Evolutionary conservation across 2,888 invertebrate species (phyloP).

Genomic region (Pelosia muscerda): DNA sequence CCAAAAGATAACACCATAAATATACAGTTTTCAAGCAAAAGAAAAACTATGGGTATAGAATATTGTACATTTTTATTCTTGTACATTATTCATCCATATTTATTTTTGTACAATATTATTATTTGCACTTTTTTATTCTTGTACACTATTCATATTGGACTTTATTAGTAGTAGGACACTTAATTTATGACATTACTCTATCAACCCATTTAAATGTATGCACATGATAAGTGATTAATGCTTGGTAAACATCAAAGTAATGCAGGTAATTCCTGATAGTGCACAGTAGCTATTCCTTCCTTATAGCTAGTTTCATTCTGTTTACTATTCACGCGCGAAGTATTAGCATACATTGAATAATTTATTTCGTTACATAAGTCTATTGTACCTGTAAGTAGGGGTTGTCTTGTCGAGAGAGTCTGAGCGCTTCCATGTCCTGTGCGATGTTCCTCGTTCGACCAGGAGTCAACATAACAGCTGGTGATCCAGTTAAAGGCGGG

Average conservation of each 20-base stretch:
- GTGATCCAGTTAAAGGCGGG: conserved; percentile 71
- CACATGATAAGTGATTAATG: neutral
- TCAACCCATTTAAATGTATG: neutral
- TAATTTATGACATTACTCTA: neutral
- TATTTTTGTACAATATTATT: no score
- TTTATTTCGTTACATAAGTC: conserved; percentile 40
- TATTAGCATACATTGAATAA: conserved; percentile 37
- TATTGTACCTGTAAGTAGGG: conserved; percentile 91
- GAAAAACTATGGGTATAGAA: no score
- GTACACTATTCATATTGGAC: no score
- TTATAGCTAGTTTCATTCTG: conserved; percentile 18
- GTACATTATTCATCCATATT: no score
- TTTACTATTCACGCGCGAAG: conserved; percentile 37
- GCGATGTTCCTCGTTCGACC: conserved; percentile 92
- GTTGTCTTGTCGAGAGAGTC: conserved; percentile 94
- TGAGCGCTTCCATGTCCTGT: conserved; percentile 94
- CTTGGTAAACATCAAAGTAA: conserved; percentile 3
- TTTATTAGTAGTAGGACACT: neutral
- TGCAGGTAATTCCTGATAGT: neutral
- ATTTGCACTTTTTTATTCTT: no score
- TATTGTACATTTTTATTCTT: no score
- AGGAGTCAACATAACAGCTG: conserved; percentile 90
- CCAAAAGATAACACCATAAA: no score
- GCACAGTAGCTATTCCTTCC: conserved; percentile 31
- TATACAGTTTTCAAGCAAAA: no score